phyloP scores from a whole-genome alignment of 2,888 invertebrate species.

The Brachyptera putata region DNA sequence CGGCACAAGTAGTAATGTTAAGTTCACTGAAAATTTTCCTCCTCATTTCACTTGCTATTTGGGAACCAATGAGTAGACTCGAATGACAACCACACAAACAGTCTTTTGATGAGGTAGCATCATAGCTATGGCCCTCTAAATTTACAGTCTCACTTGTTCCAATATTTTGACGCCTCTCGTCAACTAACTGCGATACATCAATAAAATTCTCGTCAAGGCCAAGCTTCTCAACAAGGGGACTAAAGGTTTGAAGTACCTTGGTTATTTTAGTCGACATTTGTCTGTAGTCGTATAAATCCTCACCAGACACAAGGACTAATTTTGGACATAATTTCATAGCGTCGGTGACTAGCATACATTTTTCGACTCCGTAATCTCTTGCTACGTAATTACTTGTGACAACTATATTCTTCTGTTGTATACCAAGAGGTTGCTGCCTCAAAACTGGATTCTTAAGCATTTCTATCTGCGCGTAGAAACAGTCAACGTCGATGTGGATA shows the following conservation, averaged over 20 bases:
- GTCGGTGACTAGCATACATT: constrained; percentile 73
- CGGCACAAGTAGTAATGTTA: constrained; percentile 75
- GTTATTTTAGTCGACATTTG: constrained; percentile 73
- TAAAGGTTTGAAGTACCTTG: constrained; percentile 64
- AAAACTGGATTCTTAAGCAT: constrained; percentile 67
- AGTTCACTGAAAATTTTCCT: constrained; percentile 62
- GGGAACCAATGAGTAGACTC: constrained; percentile 54
- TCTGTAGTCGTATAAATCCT: constrained; percentile 77
- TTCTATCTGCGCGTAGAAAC: constrained; percentile 84
- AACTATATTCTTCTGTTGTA: constrained; percentile 79
- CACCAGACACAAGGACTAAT: constrained; percentile 72
- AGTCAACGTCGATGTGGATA: constrained; percentile 78
- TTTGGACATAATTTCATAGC: constrained; percentile 69
- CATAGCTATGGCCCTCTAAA: constrained; percentile 29
- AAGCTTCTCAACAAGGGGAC: constrained; percentile 70
- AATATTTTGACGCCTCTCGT: constrained; percentile 20
- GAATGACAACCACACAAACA: constrained; percentile 32
- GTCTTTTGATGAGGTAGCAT: constrained; percentile 38
- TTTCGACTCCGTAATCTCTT: constrained; percentile 67
- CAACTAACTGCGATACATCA: constrained; percentile 67
- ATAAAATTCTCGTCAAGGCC: constrained; percentile 84
- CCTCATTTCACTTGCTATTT: constrained; percentile 73
- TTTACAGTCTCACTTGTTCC: constrained; percentile 32
- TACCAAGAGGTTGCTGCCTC: constrained; percentile 64
- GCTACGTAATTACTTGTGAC: constrained; percentile 84